A percentile compares a stretch with the other conserved stretches of the same genome.
Evolutionary conservation across 2,888 invertebrate species (phyloP).

Genomic region (Seira ritae): DNA sequence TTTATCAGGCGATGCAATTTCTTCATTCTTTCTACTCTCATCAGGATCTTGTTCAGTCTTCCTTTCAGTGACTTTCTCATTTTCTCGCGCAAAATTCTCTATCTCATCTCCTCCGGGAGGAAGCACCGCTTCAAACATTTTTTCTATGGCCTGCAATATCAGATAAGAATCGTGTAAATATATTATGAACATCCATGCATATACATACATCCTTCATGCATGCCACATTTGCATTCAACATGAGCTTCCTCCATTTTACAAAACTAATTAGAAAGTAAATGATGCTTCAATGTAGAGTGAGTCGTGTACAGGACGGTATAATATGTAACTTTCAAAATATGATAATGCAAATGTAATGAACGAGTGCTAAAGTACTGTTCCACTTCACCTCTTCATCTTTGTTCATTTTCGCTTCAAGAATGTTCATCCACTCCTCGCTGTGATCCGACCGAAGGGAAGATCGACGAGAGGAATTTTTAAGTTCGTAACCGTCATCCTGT

Average conservation of each 20-base stretch:
- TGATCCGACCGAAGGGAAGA: constrained; percentile 70
- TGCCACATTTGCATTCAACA: constrained; percentile 33
- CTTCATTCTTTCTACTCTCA: constrained; percentile 5
- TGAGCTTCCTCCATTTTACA: neutral
- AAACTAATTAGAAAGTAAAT: constrained; percentile 14
- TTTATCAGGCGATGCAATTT: constrained; percentile 33
- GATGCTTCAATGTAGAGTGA: too few relatives aligned
- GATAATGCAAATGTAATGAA: too few relatives aligned
- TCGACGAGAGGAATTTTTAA: constrained; percentile 65
- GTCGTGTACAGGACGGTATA: too few relatives aligned
- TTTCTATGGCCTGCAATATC: constrained; percentile 51
- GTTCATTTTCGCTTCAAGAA: constrained; percentile 68
- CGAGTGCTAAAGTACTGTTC: constrained; percentile 8
- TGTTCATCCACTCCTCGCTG: constrained; percentile 69
- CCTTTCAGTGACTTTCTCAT: constrained; percentile 15
- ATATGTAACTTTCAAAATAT: too few relatives aligned
- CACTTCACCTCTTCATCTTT: constrained; percentile 65
- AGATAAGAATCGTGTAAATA: too few relatives aligned
- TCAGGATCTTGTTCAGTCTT: constrained; percentile 25
- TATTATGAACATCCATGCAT: neutral
- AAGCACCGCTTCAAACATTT: constrained; percentile 59
- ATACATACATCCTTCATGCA: constrained; percentile 16
- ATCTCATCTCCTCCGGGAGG: constrained; percentile 32
- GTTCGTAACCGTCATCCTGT: constrained; percentile 43
- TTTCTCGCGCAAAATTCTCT: constrained; percentile 12